Evolutionary conservation across 1,140 invertebrate species (phyloP), one percentile per base, ranked within the genome.

Genomic region (Pseudomyrmex dendroicus): DNA sequence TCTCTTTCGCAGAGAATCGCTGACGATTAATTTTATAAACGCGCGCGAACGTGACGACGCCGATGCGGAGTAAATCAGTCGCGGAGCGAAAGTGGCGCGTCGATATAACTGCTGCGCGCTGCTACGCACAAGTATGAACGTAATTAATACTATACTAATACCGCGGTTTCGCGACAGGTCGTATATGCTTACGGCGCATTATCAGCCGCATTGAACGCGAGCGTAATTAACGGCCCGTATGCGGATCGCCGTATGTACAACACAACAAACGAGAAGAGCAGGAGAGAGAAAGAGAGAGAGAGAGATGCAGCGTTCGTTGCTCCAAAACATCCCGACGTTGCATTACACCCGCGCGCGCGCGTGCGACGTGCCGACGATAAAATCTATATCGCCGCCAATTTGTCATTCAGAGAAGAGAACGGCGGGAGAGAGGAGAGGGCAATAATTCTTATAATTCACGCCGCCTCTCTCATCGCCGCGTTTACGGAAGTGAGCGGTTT

Each of bases 401-500:
- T 88, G 86, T 86, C 86, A 87, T 84, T 88, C 73, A 72, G 72
- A 25, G 10, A 35, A n/a, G 35, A 35, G 5, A 35, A 35, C 35
- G 35, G 35, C 35, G 35, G 7, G 35, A 5, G 5, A 35, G 35
- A 35, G 35, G 35, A 35, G 7, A 20, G 52, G 48, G 83, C 86
- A 87, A 88, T 88, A 88, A 88, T 88, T 88, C 87, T 88, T 88
- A 83, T 88, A 88, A 85, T 85, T 62, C 73, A 56, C 86, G 59
- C 48, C 5, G 35, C 35, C 35, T 35, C 35, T 35, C 35, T 35
- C 35, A 35, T 54, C 61, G 77, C 5, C 35, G 7, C 35, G 61
- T 85, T 78, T 73, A 83, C 86, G 87, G 87, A 88, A 88, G 87
- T 88, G 88, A 87, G 86, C 87, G 86, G 87, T 88, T 87, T 76